These are phyloP conservation scores for Urophycis tenuis DNA, from an alignment of 2,797 vertebrate species.

Conservation along the genomic window DNA sequence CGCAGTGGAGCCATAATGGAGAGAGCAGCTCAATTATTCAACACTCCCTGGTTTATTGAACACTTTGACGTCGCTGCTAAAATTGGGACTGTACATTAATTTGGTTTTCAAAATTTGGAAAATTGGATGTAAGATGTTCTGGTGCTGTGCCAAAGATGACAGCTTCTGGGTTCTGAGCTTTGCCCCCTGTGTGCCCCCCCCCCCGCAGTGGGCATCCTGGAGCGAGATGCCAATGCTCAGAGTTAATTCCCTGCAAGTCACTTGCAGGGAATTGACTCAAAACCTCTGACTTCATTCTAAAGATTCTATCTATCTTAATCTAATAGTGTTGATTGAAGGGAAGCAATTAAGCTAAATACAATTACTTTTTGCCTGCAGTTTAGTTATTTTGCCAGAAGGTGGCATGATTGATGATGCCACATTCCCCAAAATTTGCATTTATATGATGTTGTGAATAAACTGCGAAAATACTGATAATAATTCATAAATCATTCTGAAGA, in stretches of 20 bases:
- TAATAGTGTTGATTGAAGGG: neutral
- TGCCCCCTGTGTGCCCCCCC: neutral
- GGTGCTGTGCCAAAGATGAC: neutral
- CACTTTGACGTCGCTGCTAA: slow-evolving; percentile 41
- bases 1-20: slow-evolving; percentile 32
- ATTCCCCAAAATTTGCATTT: neutral
- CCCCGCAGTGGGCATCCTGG: neutral
- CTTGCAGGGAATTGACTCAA: too few relatives aligned
- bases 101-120: neutral
- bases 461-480: neutral
- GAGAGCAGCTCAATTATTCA: slow-evolving; percentile 48
- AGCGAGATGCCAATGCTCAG: neutral
- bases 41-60: slow-evolving; percentile 45
- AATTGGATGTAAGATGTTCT: neutral
- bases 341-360: neutral
- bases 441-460: neutral
- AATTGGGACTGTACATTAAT: slow-evolving; percentile 18
- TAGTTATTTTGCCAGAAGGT: slow-evolving; percentile 21
- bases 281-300: neutral
- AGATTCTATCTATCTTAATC: neutral
- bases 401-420: slow-evolving; percentile 16
- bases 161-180: neutral
- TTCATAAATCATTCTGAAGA: neutral
- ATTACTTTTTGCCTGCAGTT: slow-evolving; percentile 6
- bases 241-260: neutral